Conservation (phyloP, 2,797 vertebrate genomes). For the Pitangus sulphuratus region DNA sequence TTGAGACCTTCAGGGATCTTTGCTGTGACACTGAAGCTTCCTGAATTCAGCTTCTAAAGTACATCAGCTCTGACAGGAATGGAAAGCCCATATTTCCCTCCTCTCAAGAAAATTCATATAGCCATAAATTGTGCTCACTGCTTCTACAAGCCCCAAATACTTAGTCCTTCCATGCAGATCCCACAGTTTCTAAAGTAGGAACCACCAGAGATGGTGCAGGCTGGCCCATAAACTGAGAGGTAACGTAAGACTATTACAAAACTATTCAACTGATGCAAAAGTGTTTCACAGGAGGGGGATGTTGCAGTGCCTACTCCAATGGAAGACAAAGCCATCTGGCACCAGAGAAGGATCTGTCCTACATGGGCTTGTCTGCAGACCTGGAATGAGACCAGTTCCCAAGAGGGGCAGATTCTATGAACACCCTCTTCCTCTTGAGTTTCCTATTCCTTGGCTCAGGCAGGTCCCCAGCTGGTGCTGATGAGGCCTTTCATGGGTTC, state of each 20-base stretch:
- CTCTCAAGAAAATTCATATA: background rate
- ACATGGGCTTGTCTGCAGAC: fast-evolving
- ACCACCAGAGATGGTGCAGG: background rate
- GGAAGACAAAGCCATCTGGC: background rate
- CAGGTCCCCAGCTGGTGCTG: background rate
- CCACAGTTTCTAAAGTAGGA: background rate
- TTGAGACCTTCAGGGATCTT: background rate
- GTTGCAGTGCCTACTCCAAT: background rate
- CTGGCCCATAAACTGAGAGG: background rate
- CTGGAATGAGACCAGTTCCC: background rate
- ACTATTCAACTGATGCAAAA: background rate
- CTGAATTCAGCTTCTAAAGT: background rate
- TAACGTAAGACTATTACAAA: background rate
- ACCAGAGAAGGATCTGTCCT: background rate
- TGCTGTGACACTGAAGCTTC: background rate
- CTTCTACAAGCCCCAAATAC: background rate
- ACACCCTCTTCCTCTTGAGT: background rate
- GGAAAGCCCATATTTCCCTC: background rate
- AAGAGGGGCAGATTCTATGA: background rate
- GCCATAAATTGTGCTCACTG: background rate
- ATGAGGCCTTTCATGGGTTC: fast-evolving
- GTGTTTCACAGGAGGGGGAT: background rate
- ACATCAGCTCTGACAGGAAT: background rate
- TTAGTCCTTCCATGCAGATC: background rate
- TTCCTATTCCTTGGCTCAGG: background rate